Evolutionary conservation across 2,113 vertebrate genomes (phyloP).

Genomic region (Puffinus mauretanicus): DNA sequence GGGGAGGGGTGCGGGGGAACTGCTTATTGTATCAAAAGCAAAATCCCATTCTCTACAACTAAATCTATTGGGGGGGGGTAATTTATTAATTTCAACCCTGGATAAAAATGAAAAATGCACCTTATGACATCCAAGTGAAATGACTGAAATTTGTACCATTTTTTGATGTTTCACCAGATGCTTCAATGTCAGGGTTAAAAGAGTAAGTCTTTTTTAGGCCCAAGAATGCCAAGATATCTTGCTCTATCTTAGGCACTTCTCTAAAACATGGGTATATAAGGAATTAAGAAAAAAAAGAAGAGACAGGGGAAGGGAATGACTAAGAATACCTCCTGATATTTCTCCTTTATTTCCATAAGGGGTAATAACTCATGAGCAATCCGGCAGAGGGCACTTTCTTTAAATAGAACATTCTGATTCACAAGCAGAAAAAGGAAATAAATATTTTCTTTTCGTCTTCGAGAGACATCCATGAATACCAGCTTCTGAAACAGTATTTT

Average conservation of each 20-base stretch:
- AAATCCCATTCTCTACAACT: not conserved
- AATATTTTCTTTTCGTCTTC: conserved; percentile 82
- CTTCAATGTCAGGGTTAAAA: conserved; percentile 40
- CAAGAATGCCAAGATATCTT: conserved; percentile 62
- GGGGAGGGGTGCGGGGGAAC: accelerated
- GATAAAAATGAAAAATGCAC: not conserved
- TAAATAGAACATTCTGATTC: conserved; percentile 84
- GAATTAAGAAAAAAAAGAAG: conserved; percentile 71
- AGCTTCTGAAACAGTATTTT: conserved; percentile 69
- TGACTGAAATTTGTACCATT: not conserved
- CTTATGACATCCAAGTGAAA: not conserved
- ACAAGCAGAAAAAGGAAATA: conserved; percentile 84
- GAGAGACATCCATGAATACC: conserved; percentile 73
- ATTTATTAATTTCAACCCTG: not conserved
- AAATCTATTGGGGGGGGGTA: not conserved
- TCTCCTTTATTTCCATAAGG: conserved; percentile 81
- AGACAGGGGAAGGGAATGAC: conserved; percentile 74
- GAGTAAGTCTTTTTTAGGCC: conserved; percentile 54
- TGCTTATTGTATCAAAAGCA: not conserved
- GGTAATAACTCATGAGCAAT: conserved; percentile 79
- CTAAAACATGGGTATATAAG: conserved; percentile 76
- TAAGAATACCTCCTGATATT: conserved; percentile 78
- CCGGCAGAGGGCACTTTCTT: conserved; percentile 78
- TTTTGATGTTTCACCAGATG: not conserved
- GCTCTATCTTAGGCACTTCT: conserved; percentile 72